These are phyloP conservation scores for Barbus barbus DNA, from an alignment of 2,113 vertebrate genomes.

Conservation along the genomic window DNA sequence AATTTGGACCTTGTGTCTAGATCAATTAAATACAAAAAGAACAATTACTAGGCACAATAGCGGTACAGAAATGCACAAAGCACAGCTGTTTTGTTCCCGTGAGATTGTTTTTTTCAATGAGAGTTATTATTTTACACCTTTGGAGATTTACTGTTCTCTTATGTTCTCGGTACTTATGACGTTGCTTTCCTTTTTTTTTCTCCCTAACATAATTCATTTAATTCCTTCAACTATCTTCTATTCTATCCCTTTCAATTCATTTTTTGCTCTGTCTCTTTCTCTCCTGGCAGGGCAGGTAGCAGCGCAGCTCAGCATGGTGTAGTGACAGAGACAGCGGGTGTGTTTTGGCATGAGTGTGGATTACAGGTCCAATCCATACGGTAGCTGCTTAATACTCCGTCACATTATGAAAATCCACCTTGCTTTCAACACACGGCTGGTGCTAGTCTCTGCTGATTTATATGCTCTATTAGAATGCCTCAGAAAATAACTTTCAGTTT, in stretches of 20 bases:
- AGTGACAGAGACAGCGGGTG: slow-evolving; percentile 35
- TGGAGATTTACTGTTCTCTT: not conserved
- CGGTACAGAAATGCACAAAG: not conserved
- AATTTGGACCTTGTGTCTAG: slow-evolving; percentile 6
- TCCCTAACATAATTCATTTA: not conserved
- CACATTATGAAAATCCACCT: slow-evolving; percentile 49
- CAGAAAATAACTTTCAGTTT: slow-evolving; percentile 4
- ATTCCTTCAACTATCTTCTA: slow-evolving; percentile 47
- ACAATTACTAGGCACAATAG: slow-evolving; percentile 27
- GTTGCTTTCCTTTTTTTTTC: slow-evolving; percentile 37
- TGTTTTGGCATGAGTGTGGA: slow-evolving; percentile 40
- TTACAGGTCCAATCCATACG: slow-evolving; percentile 46
- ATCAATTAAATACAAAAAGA: slow-evolving; percentile 23
- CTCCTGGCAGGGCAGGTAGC: not conserved
- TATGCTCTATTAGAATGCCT: slow-evolving; percentile 7
- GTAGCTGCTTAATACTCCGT: slow-evolving; percentile 34
- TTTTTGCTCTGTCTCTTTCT: not conserved
- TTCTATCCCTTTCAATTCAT: not conserved
- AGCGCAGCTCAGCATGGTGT: not conserved
- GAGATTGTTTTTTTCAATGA: slow-evolving; percentile 11
- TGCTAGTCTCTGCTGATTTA: slow-evolving; percentile 1
- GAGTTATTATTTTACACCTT: slow-evolving; percentile 12
- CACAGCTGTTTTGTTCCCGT: not conserved
- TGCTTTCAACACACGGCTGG: not conserved
- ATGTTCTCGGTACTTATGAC: slow-evolving; percentile 13